Conservation (phyloP, 2,888 invertebrate genomes). For the Scelioninae gen. 1 region DNA sequence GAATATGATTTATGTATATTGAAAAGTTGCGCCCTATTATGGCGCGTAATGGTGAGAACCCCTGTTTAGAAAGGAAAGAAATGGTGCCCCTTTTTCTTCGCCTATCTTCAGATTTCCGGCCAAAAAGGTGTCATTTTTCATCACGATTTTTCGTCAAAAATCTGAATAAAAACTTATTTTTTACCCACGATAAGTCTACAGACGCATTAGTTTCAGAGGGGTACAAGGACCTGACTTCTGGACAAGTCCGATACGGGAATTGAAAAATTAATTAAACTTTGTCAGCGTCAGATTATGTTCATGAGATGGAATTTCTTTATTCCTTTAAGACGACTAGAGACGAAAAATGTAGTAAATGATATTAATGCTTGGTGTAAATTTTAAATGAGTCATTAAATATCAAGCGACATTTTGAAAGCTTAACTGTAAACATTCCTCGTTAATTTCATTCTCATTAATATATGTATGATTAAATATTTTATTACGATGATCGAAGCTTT, state of each 20-base stretch:
- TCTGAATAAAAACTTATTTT: conserved; percentile 38
- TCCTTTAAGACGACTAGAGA: neutral
- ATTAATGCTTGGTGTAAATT: too few species aligned
- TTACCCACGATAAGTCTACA: conserved; percentile 40
- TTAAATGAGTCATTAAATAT: too few species aligned
- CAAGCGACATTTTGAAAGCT: too few species aligned
- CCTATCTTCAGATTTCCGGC: conserved; percentile 26
- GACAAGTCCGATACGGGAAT: neutral
- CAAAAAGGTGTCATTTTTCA: conserved; percentile 49
- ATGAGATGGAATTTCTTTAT: neutral
- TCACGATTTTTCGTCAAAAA: conserved; percentile 29
- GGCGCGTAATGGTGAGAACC: conserved; percentile 29
- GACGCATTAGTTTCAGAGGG: conserved; percentile 7
- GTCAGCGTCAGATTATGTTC: conserved; percentile 24
- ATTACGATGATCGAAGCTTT: neutral
- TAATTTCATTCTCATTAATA: neutral
- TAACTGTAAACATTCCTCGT: too few species aligned
- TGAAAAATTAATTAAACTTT: conserved; percentile 41
- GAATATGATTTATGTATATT: conserved; percentile 56
- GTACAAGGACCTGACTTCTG: conserved; percentile 6
- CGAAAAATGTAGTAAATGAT: neutral
- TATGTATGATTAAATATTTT: neutral
- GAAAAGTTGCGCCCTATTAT: conserved; percentile 33
- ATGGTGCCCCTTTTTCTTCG: conserved; percentile 27
- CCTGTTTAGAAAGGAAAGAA: conserved; percentile 3